Conservation (phyloP, 2,888 invertebrate species). For the Anarsia innoxiella region DNA sequence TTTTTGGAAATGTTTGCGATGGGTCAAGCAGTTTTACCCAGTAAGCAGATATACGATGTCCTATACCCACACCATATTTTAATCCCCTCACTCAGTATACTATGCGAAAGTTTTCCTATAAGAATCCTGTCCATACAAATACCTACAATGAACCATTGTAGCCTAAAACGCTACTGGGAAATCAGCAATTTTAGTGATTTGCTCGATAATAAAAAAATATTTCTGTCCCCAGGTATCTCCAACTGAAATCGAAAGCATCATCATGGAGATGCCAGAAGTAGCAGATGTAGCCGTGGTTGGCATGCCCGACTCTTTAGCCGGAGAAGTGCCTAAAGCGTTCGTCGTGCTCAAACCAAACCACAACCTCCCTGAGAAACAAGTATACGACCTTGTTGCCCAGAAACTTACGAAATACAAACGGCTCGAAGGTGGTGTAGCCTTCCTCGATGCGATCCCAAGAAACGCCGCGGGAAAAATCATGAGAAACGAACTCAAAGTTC, state of each 20-base stretch:
- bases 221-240: conserved; percentile 82
- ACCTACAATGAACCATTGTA: too few relatives aligned
- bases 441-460: conserved; percentile 82
- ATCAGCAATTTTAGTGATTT: too few relatives aligned
- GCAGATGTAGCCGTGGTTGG: conserved; percentile 88
- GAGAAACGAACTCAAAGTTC: conserved; percentile 78
- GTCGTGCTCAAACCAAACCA: conserved; percentile 77
- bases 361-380: conserved; percentile 71
- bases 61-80: too few relatives aligned
- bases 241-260: conserved; percentile 86
- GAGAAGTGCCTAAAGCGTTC: conserved; percentile 85
- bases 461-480: conserved; percentile 86
- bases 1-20: too few relatives aligned
- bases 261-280: conserved; percentile 82
- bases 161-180: too few relatives aligned
- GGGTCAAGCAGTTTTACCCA: too few relatives aligned
- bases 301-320: conserved; percentile 79
- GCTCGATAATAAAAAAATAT: too few relatives aligned
- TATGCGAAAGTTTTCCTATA: too few relatives aligned
- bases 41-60: too few relatives aligned
- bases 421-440: conserved; percentile 80
- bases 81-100: too few relatives aligned
- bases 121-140: too few relatives aligned
- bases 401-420: conserved; percentile 84
- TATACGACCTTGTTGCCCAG: conserved; percentile 74